These are phyloP conservation scores for Hemaris fuciformis DNA, from an alignment of 2,888 invertebrate species.

Conservation along the genomic window DNA sequence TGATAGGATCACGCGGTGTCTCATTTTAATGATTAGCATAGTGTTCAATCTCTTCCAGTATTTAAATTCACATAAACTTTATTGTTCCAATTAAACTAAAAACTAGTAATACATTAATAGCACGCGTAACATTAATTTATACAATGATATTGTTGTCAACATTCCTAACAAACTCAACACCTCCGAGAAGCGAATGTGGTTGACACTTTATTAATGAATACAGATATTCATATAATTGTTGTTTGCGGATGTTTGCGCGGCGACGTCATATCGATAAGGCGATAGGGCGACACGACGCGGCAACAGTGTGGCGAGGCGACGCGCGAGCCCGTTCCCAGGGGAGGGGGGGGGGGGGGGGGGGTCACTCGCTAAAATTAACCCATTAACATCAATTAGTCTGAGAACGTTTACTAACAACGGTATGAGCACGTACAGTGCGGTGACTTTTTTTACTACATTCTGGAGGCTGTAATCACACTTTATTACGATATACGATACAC, in stretches of 20 bases:
- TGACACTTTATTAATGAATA: not conserved
- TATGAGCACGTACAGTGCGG: not conserved
- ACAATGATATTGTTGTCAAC: not conserved
- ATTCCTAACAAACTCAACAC: not conserved
- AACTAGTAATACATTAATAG: not conserved
- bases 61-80: not conserved
- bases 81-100: not conserved
- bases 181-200: not conserved
- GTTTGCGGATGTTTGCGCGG: not conserved
- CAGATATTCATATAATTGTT: not conserved
- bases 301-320: constrained; percentile 18
- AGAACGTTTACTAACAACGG: not conserved
- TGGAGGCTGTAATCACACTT: not conserved
- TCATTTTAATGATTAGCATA: too few relatives aligned
- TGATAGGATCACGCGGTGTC: too few relatives aligned
- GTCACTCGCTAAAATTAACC: constrained; percentile 63
- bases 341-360: constrained; percentile 18
- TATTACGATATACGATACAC: not conserved
- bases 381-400: constrained; percentile 61
- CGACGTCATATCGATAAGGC: not conserved
- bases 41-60: not conserved
- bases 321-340: constrained; percentile 31
- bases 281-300: constrained; percentile 24
- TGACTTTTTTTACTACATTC: not conserved
- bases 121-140: not conserved